phyloP scores from a whole-genome alignment of 2,888 invertebrate genomes.

The Nemapogon koenigi region DNA sequence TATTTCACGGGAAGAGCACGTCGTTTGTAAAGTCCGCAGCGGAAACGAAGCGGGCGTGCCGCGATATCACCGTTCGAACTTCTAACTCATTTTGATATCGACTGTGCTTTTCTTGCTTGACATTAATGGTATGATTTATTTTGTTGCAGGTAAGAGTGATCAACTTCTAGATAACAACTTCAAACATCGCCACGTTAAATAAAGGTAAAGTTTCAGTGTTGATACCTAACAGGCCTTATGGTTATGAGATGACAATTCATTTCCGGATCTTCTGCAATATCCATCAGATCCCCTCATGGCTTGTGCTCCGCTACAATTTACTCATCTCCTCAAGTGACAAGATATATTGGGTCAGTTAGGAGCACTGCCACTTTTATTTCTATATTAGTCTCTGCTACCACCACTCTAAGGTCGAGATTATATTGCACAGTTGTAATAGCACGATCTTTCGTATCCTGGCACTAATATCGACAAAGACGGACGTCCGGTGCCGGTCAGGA shows the following conservation, averaged over 20 bases:
- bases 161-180: no score
- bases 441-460: constrained; percentile 1
- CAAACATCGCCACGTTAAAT: no score
- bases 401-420: constrained; percentile 21
- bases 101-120: no score
- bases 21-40: constrained; percentile 33
- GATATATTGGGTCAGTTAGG: constrained; percentile 42
- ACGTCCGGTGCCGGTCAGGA: constrained; percentile 65
- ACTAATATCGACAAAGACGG: constrained; percentile 60
- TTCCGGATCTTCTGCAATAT: constrained; percentile 40
- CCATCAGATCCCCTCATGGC: constrained; percentile 18
- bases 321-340: constrained; percentile 45
- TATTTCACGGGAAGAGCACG: constrained; percentile 29
- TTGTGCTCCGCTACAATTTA: constrained; percentile 33
- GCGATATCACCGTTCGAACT: constrained; percentile 44
- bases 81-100: no score
- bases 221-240: no score
- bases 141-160: constrained; percentile 9
- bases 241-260: no score
- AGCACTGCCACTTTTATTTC: constrained; percentile 19
- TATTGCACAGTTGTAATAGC: constrained; percentile 14
- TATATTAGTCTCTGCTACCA: constrained; percentile 22
- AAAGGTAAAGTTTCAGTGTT: no score
- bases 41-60: constrained; percentile 45
- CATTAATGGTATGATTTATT: constrained; percentile 1